Evolutionary conservation across 2,888 invertebrate genomes (phyloP).

Genomic region (Spilarctia lutea): DNA sequence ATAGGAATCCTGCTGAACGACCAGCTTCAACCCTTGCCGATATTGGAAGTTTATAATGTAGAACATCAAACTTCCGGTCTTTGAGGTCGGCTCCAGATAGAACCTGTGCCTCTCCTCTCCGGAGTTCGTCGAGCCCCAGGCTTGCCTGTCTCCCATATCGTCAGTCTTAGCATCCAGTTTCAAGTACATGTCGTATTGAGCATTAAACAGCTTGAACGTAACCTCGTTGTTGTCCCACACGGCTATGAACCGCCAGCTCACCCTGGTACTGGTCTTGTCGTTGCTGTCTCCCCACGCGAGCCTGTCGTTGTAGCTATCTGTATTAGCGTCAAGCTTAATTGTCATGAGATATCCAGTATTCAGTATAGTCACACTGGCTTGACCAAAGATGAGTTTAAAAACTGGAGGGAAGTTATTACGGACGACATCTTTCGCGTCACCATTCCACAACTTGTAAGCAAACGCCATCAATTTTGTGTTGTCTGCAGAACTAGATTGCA

Average conservation of each 20-base stretch:
- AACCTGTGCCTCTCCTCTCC: slow-evolving; percentile 44
- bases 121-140: slow-evolving; percentile 43
- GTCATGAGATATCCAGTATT: slow-evolving; percentile 47
- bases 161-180: slow-evolving; percentile 48
- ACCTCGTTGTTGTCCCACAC: slow-evolving; percentile 47
- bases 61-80: slow-evolving; percentile 49
- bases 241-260: slow-evolving; percentile 57
- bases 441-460: slow-evolving; percentile 55
- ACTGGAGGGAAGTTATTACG: slow-evolving; percentile 48
- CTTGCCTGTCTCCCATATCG: slow-evolving; percentile 48
- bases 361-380: slow-evolving; percentile 49
- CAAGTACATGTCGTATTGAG: slow-evolving; percentile 49
- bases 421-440: slow-evolving; percentile 40
- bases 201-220: slow-evolving; percentile 54
- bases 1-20: slow-evolving; percentile 23
- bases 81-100: slow-evolving; percentile 52
- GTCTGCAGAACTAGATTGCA: slow-evolving; percentile 27
- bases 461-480: slow-evolving; percentile 44
- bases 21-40: slow-evolving; percentile 53
- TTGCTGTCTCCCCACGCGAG: slow-evolving; percentile 49
- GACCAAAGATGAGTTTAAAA: slow-evolving; percentile 49
- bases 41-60: slow-evolving; percentile 53
- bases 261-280: slow-evolving; percentile 41
- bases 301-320: slow-evolving; percentile 36
- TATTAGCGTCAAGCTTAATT: slow-evolving; percentile 44